Evolutionary conservation across 1,140 invertebrate species (phyloP), one percentile per base, ranked within the genome.

Genomic region (Drosophila murphyi): DNA sequence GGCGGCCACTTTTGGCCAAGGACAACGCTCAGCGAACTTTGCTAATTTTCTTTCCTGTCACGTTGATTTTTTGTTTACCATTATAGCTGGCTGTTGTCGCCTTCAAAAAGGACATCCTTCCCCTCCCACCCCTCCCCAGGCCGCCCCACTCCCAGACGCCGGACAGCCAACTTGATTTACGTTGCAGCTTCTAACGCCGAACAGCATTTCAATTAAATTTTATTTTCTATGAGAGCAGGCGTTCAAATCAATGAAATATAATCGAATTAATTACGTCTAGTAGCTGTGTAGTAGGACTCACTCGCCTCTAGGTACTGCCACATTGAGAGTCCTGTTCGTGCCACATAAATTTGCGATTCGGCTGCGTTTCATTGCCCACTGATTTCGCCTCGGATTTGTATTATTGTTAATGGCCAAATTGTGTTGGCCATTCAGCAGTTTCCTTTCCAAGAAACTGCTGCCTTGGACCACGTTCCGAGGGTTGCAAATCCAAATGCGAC

Each of bases 191-290:
- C 59, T 28, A 64, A 45, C 59, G 62, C 67, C 70, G 77, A 72
- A 76, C 79, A 78, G 87, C 87, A 90, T 90, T 90, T 90, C 87
- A 90, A 90, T 90, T 90, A 90, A 90, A 87, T 90, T 87, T 90
- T 90, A 80, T 86, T 90, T 81, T 86, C 79, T 88, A 87, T 88
- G 77, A 85, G 65, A 20, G 62, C 55, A 60, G 63, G 48, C 61
- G 65, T 57, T 78, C 80, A 87, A 90, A 90, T 90, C 87, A 90
- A 90, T 90, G 87, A 90, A 90, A 90, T 87, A 90, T 90, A 90
- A 90, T 90, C 87, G 82, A 90, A 90, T 90, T 90, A 90, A 90
- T 90, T 90, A 90, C 87, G 80, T 89, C 81, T 78, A 76, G 47
- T 60, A 56, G 69, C 60, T 41, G 20, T 41, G 0, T 41, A 72